A percentile compares a stretch with the other conserved stretches of the same genome.
Evolutionary conservation across 2,797 vertebrate species (phyloP).

Genomic region (Crocidura indochinensis): DNA sequence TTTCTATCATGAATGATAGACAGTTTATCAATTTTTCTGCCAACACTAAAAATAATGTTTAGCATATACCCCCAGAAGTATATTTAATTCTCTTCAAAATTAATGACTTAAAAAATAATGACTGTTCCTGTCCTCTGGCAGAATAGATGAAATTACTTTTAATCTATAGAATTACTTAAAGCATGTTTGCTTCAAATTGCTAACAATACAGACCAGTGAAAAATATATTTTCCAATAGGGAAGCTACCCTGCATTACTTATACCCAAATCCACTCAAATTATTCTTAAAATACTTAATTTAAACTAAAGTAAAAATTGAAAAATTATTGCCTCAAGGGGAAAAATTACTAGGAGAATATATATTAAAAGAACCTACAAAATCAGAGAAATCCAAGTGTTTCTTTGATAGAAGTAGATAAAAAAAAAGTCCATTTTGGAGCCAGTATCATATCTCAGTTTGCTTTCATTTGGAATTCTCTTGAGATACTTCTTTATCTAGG

Average conservation of each 20-base stretch:
- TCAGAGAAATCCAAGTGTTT: background rate
- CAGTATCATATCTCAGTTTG: background rate
- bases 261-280: conserved; percentile 39
- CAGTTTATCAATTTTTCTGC: conserved; percentile 81
- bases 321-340: background rate
- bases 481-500: background rate
- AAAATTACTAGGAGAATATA: background rate
- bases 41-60: conserved; percentile 79
- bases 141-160: conserved; percentile 70
- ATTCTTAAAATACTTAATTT: conserved; percentile 34
- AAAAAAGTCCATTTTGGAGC: conserved; percentile 16
- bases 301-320: background rate
- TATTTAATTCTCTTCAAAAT: conserved; percentile 79
- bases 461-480: background rate
- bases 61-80: conserved; percentile 17
- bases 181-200: conserved; percentile 19
- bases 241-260: conserved; percentile 17
- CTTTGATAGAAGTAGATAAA: background rate
- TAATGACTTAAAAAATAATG: conserved; percentile 79
- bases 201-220: background rate
- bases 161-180: conserved; percentile 77
- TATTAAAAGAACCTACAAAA: background rate
- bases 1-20: conserved; percentile 67
- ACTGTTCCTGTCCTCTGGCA: conserved; percentile 59
- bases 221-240: background rate